These are phyloP conservation scores for Vollenhovia emeryi DNA, from an alignment of 1,140 invertebrate genomes.

Conservation along the genomic window DNA sequence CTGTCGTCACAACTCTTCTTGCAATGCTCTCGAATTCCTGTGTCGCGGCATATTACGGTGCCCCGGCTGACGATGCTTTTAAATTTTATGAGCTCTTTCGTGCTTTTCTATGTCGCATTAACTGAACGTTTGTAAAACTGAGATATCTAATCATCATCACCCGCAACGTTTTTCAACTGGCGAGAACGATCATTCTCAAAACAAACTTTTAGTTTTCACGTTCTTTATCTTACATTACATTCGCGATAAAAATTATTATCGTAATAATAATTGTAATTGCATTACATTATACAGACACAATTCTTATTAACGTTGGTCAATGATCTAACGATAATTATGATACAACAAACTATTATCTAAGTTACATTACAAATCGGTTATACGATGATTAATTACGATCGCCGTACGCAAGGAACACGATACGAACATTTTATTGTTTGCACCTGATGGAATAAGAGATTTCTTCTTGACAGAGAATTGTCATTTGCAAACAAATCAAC, in stretches of 20 bases:
- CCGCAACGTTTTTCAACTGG: neutral
- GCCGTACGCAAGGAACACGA: too few relatives aligned
- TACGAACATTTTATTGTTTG: neutral
- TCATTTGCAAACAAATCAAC: neutral
- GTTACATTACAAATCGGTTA: neutral
- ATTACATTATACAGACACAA: neutral
- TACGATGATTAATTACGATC: neutral
- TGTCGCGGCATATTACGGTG: neutral
- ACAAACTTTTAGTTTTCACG: neutral
- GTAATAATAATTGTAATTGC: neutral
- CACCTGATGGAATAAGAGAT: neutral
- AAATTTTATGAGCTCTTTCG: slow-evolving; percentile 28
- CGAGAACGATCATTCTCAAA: neutral
- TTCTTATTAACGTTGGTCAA: neutral
- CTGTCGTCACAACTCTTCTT: neutral
- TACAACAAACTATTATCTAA: neutral
- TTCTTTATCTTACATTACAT: neutral
- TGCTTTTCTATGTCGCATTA: neutral
- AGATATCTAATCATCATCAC: neutral
- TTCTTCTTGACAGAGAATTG: too few relatives aligned
- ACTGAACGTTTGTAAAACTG: neutral
- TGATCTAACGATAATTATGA: neutral
- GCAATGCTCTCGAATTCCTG: neutral
- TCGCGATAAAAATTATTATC: neutral
- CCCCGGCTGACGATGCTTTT: neutral